Evolutionary conservation across 2,113 vertebrate species (phyloP).

Genomic region (Nicator chloris): DNA sequence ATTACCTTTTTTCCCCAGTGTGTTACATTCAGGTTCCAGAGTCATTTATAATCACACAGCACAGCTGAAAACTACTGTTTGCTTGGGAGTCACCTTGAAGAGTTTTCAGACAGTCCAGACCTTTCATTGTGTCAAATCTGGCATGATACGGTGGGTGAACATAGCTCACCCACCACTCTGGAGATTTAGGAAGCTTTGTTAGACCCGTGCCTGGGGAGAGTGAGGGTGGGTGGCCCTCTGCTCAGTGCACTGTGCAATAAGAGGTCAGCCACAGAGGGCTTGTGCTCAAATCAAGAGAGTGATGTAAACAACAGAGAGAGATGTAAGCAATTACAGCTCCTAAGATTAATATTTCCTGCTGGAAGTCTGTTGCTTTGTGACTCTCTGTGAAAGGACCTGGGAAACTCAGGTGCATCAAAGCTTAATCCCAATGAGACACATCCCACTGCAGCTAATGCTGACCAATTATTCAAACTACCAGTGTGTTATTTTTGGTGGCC

Average conservation of each 20-base stretch:
- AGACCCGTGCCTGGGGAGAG: background rate
- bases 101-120: background rate
- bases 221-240: background rate
- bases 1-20: fast-evolving
- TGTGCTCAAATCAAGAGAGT: background rate
- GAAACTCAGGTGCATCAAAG: background rate
- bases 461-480: background rate
- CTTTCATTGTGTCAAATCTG: background rate
- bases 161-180: background rate
- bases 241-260: background rate
- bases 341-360: background rate
- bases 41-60: background rate
- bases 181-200: background rate
- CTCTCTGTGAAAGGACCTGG: background rate
- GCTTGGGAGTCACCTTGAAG: background rate
- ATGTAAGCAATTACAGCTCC: background rate
- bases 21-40: background rate
- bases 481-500: background rate
- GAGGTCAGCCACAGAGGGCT: background rate
- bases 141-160: fast-evolving
- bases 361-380: background rate
- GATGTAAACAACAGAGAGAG: background rate
- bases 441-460: background rate
- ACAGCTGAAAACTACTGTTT: background rate
- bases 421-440: background rate